Base-by-base conservation (phyloP, 2,113 vertebrate genomes). In the Gnathonemus echidnorhynchus region DNA sequence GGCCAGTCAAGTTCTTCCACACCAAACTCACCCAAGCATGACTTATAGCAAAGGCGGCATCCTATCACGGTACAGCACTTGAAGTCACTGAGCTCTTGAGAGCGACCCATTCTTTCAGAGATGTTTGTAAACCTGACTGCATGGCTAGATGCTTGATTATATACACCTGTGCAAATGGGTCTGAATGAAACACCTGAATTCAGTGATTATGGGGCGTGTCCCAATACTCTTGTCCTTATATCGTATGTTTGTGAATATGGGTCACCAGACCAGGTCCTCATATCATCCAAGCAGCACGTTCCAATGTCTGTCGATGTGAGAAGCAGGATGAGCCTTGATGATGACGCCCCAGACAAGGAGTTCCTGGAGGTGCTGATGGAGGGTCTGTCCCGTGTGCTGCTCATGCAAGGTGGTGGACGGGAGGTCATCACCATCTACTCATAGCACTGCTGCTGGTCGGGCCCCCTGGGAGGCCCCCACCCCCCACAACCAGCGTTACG, bases 371-470 rank as follows among this genome's bases (percentile, higher is more conserved):
- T 98, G 92, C 93, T 99, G 89, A 98, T 97, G 5, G 98, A 99
- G 89, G 97, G 98, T 1, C 95, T 99, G 11, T 95, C 97, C 87
- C 94, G 97, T 17, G 98, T 98, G 39, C 95, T 99, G 3, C 91
- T 99, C 91, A 97, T 99, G 53, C 95, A 98, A 62, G 98, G 98
- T 89, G 97, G 98, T 0, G 98, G 98, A 77, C 95, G 98, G 52
- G 98, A 99, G 95, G 98, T 99, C 92, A 97, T 99, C 92, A 99
- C 98, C 86, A 99, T 99, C 95, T 98, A 99, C 92, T 99, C 98
- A n/a, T 99, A 96, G 93, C 58, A 27, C 88, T n/a, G 21, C 31
- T 21, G n/a, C 0, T 46, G 74, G 48, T 49, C 48, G 2, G 35
- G 10, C 8, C 27, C 45, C 17, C 27, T 85, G 86, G 66, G 50